These are phyloP conservation scores for Ahaetulla prasina DNA, from an alignment of 2,113 vertebrate species.

Conservation along the genomic window DNA sequence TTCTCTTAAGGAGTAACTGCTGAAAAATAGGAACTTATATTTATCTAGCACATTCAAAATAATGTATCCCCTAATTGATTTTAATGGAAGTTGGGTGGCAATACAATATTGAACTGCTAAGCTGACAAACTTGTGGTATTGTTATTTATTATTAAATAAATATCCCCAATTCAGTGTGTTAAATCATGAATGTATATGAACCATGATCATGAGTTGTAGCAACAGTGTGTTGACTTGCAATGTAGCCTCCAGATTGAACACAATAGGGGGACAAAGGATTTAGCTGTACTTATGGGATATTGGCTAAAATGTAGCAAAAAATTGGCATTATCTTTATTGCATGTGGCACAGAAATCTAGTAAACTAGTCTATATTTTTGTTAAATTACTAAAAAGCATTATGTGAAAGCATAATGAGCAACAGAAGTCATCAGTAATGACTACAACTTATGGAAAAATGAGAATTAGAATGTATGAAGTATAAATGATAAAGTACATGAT, in stretches of 20 bases:
- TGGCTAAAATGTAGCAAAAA: background rate
- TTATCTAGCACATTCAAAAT: background rate
- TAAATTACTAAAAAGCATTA: background rate
- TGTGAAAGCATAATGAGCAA: background rate
- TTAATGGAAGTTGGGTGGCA: background rate
- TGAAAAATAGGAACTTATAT: slow-evolving; percentile 41
- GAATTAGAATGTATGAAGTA: background rate
- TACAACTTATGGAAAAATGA: background rate
- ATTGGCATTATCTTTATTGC: background rate
- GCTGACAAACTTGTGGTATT: background rate
- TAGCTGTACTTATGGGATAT: background rate
- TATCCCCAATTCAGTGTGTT: background rate
- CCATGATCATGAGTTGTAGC: background rate
- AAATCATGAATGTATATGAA: background rate
- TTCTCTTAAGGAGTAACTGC: slow-evolving; percentile 38
- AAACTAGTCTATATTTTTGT: background rate
- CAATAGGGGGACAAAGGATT: background rate
- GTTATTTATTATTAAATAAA: background rate
- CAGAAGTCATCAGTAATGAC: background rate
- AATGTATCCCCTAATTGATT: background rate
- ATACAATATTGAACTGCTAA: background rate
- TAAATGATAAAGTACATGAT: background rate
- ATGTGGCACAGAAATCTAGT: background rate
- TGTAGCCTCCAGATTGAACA: background rate
- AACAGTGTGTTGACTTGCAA: background rate